Percentiles rank a stretch among this genome's conserved stretches.
Evolutionary conservation across 2,888 invertebrate genomes (phyloP).

Genomic region (Stratiomys singularior): DNA sequence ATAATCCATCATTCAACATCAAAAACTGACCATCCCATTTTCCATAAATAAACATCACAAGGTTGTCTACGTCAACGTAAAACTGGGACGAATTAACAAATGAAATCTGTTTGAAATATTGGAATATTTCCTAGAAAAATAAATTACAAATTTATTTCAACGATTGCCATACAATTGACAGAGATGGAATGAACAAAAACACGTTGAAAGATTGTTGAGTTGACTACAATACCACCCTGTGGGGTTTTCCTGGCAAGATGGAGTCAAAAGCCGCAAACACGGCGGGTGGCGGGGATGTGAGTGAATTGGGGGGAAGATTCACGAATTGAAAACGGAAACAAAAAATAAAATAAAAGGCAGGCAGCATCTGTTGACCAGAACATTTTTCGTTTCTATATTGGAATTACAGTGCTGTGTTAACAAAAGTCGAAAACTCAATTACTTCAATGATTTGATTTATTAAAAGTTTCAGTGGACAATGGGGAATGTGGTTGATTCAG

Average conservation of each 20-base stretch:
- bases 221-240: neutral
- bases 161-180: neutral
- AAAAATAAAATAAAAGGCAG: too few relatives aligned
- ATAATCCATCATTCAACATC: neutral
- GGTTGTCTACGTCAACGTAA: neutral
- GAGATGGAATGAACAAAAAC: neutral
- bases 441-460: constrained; percentile 23
- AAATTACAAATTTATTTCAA: neutral
- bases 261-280: too few relatives aligned
- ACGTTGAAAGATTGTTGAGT: neutral
- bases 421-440: neutral
- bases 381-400: neutral
- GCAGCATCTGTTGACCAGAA: constrained; percentile 12
- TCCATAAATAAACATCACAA: neutral
- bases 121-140: constrained; percentile 18
- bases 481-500: neutral
- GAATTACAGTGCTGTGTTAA: neutral
- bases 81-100: neutral
- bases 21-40: neutral
- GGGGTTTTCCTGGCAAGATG: neutral
- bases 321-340: neutral
- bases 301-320: neutral
- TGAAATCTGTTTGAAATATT: neutral
- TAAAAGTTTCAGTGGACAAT: constrained; percentile 1
- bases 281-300: too few relatives aligned